Evolutionary conservation across 2,797 vertebrate genomes (phyloP).

Genomic region (Pangasius sanitwongsei): DNA sequence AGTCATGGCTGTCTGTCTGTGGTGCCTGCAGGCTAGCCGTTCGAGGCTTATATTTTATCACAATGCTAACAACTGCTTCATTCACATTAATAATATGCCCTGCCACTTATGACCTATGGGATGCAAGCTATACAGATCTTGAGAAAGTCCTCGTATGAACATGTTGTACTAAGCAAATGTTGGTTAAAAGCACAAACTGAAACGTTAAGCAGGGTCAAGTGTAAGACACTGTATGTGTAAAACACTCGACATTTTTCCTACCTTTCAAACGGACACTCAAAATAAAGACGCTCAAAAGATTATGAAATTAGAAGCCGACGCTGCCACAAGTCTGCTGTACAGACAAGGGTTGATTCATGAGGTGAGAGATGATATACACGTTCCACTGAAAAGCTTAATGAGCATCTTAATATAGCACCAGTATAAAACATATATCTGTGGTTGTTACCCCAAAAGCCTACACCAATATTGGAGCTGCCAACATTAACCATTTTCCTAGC

Average conservation of each 20-base stretch:
- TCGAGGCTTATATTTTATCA: constrained; percentile 55
- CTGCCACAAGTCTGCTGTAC: background rate
- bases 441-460: constrained; percentile 11
- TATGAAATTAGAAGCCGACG: background rate
- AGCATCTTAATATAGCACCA: constrained; percentile 10
- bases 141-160: constrained; percentile 4
- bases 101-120: constrained; percentile 31
- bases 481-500: constrained; percentile 13
- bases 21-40: constrained; percentile 47
- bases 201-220: constrained; percentile 27
- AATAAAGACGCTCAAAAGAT: constrained; percentile 6
- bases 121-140: constrained; percentile 7
- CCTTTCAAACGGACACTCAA: background rate
- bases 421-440: constrained; percentile 24
- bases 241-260: background rate
- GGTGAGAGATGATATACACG: background rate
- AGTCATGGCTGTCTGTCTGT: constrained; percentile 59
- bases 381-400: constrained; percentile 32
- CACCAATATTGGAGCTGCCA: constrained; percentile 22
- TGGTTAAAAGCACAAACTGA: constrained; percentile 2
- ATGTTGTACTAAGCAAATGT: background rate
- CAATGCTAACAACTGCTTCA: constrained; percentile 56
- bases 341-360: constrained; percentile 31
- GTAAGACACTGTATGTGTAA: constrained; percentile 16
- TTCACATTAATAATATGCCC: constrained; percentile 50